Base-by-base conservation (phyloP, 2,113 vertebrate species). In the Coregonus clupeaformis region DNA sequence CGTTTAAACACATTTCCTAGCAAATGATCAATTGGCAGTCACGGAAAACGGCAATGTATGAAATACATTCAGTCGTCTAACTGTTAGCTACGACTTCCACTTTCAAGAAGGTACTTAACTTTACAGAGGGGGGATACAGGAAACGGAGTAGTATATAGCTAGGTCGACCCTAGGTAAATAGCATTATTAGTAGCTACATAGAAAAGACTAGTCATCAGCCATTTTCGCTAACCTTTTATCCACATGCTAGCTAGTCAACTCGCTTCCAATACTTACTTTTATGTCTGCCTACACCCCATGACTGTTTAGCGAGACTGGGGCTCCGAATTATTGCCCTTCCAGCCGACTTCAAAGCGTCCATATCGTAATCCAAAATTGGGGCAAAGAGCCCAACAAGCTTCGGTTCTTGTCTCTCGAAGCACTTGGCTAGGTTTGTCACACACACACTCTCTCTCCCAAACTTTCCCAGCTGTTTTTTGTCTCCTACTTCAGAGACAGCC, bases 311-410 rank as follows among this genome's bases (percentile, higher is more conserved):
- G 64, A 96, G 80, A 78, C 95, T 96, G 80, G 96, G 96, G 81
- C 96, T 97, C 80, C 96, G 93, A 85, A 96, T 97, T 62, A 97
- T 95, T 64, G 96, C 96, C 87, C 95, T 92, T 60, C 95, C 95
- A 1, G 96, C 96, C 27, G 95, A 97, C 90, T 95, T 96, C 73
- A 97, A 92, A 80, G 95, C 96, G 86, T 96, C 96, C 96, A 97
- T 96, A 68, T 79, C 72, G 75, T 76, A 71, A 82, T 85, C 86
- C 88, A 68, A 75, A 86, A 89, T 83, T 78, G 81, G 36, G 82
- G 85, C 81, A 77, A 88, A 80, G 73, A 90, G 81, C 86, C 88
- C 74, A 75, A 72, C 74, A 74, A 45, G 78, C 82, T 52, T 59
- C 80, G 18, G 63, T 72, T 20, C 69, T 77, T 77, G 47, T 72